A percentile compares a stretch with the other conserved stretches of the same genome.
Evolutionary conservation across 2,113 vertebrate genomes (phyloP).

Genomic region (Sceloporus tristichus): DNA sequence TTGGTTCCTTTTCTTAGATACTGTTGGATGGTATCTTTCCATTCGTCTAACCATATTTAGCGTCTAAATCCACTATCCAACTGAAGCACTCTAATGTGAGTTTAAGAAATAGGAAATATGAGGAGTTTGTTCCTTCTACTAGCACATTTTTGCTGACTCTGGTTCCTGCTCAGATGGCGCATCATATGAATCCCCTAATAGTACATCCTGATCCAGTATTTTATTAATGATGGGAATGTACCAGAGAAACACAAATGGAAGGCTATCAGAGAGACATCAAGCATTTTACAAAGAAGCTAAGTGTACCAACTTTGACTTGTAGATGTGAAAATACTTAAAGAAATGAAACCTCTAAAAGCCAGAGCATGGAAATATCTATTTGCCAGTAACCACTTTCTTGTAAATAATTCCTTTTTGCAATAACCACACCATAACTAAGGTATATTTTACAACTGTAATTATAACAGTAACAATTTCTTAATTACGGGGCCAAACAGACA

Average conservation of each 20-base stretch:
- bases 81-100: background rate
- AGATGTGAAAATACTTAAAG: background rate
- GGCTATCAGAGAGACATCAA: background rate
- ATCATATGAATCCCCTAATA: constrained; percentile 7
- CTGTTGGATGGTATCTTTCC: background rate
- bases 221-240: constrained; percentile 15
- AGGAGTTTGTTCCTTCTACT: background rate
- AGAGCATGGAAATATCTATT: background rate
- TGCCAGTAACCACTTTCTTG: background rate
- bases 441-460: background rate
- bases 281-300: background rate
- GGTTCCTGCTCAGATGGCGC: background rate
- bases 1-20: background rate
- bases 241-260: background rate
- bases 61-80: background rate
- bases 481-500: no score
- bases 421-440: background rate
- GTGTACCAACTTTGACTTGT: background rate
- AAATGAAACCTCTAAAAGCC: background rate
- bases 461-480: background rate
- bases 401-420: background rate
- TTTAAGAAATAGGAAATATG: background rate
- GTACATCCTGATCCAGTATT: background rate
- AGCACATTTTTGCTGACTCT: background rate
- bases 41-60: background rate